phyloP scores from a whole-genome alignment of 2,797 vertebrate genomes.

The Gouania willdenowi region DNA sequence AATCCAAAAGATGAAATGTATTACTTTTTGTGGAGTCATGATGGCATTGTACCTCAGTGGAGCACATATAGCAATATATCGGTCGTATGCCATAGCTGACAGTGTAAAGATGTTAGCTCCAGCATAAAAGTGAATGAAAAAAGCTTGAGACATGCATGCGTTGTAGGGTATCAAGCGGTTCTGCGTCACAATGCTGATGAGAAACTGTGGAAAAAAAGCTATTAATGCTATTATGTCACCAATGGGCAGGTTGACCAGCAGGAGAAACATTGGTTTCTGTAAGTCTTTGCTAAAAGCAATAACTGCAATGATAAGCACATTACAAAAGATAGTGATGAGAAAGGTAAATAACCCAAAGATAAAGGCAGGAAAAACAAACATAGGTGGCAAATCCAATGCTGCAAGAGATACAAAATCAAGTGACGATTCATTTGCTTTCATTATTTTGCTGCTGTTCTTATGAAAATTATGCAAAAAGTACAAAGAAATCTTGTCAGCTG shows the following conservation, averaged over 20 bases:
- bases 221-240: constrained; percentile 69
- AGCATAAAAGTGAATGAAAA: constrained; percentile 79
- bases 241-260: constrained; percentile 70
- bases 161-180: constrained; percentile 61
- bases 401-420: too few relatives aligned
- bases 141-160: constrained; percentile 77
- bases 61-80: constrained; percentile 77
- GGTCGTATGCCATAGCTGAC: constrained; percentile 76
- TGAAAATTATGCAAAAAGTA: too few relatives aligned
- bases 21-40: constrained; percentile 64
- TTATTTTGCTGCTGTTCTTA: too few relatives aligned
- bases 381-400: too few relatives aligned
- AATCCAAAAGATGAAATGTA: constrained; percentile 49
- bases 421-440: too few relatives aligned
- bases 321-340: constrained; percentile 70
- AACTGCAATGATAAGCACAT: constrained; percentile 62
- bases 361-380: constrained; percentile 39
- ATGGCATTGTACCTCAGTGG: constrained; percentile 73
- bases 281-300: constrained; percentile 67
- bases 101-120: constrained; percentile 62
- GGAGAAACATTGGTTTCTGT: constrained; percentile 71
- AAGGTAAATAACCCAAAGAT: constrained; percentile 69
- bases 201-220: constrained; percentile 64
- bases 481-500: not conserved
- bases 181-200: constrained; percentile 64